Base-by-base conservation (phyloP, 2,113 vertebrate species). In the Hipposideros armiger region DNA sequence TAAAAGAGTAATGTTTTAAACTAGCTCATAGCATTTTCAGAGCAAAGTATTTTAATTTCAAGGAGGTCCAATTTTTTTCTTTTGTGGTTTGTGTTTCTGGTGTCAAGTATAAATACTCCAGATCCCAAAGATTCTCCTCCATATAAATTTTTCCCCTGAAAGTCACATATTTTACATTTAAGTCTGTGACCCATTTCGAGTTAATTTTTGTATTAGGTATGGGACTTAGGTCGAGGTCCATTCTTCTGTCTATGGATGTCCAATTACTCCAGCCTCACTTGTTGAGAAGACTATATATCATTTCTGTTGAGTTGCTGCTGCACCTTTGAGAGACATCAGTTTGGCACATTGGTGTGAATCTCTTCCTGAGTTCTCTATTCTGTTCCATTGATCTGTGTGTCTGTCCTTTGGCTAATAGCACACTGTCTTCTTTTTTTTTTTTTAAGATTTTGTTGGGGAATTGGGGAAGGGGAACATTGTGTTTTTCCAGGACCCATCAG, bases 1-100 rank as follows among this genome's bases (percentile, higher is more conserved):
- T 70, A 13, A 30, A 91, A 78, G 47, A 78, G 40, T 54, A 10
- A 36, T 78, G 24, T 83, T 93, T 96, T 91, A 80, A 96, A 69
- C 17, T 91, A 91, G 32, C 28, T 85, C 6, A 58, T 54, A 77
- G 40, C 52, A 90, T 87, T 94, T 78, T 95, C 54, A 20, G 36
- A 94, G 28, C 32, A 58, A 91, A 81, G 62, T 20, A 92, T 82
- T 87, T 94, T 80, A 28, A 78, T 95, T 92, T 92, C 56, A 17
- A 52, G 56, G 20, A 62, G 16, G 67, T 77, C 20, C 20, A 19
- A 2, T 50, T 81, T 94, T 70, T 70, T 67, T 74, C 30, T 97
- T 88, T 94, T 82, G 77, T 72, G n/a, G 5, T 77, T 83, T 96
- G 28, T 91, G 47, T 20, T 95, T 91, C 36, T 80, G 42, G 14